Conservation (phyloP, 2,888 invertebrate species). For the Drosophila neoperkinsi region DNA sequence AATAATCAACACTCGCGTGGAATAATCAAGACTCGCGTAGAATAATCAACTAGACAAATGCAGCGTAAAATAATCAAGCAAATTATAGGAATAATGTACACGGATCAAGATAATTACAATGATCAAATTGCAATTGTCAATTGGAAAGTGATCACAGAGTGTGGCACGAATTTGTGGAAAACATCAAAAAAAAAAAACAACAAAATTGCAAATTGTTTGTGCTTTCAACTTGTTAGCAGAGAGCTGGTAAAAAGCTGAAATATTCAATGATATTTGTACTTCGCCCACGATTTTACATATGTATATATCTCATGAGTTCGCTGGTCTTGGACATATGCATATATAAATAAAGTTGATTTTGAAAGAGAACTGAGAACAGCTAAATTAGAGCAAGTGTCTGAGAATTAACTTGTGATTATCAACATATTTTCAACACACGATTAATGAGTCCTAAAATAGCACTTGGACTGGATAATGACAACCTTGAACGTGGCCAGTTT, state of each 20-base stretch:
- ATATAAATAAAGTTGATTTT: background rate
- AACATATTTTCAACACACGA: background rate
- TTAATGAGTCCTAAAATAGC: background rate
- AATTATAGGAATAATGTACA: conserved; percentile 2
- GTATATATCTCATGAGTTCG: too few species aligned
- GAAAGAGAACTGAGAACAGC: background rate
- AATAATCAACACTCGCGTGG: background rate
- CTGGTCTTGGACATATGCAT: background rate
- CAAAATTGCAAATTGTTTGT: background rate
- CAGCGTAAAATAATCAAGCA: conserved; percentile 14
- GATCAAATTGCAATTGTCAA: conserved; percentile 3
- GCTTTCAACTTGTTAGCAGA: background rate
- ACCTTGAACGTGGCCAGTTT: background rate
- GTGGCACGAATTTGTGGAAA: background rate
- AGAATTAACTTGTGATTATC: background rate
- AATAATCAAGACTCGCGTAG: background rate
- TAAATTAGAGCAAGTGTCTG: background rate
- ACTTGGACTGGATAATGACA: background rate
- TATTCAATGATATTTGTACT: background rate
- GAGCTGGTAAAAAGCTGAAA: background rate
- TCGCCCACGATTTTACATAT: too few species aligned
- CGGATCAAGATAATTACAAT: conserved; percentile 4
- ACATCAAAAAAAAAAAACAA: background rate
- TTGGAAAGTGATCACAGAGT: background rate
- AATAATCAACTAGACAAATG: background rate